Evolutionary conservation across 2,888 invertebrate genomes (phyloP), one percentile per base, ranked within the genome.

Genomic region (Hydrotaea cyrtoneurina): DNA sequence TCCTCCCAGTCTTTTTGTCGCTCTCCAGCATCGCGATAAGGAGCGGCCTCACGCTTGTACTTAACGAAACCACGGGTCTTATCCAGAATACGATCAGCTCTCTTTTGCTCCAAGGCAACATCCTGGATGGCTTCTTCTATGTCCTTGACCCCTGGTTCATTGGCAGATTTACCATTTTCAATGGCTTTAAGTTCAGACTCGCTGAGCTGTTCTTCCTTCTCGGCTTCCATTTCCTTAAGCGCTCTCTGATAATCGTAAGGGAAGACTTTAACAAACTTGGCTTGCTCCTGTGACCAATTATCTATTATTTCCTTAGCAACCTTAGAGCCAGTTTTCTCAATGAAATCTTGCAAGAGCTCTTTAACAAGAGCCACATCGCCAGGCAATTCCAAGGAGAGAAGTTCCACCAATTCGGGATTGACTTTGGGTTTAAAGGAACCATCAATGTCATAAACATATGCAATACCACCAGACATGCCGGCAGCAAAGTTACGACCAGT

Each of bases 401-500:
- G 93, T 89, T 98, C 98, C n/a, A 99, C 98, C 94, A 96, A 97
- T 92, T 98, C 98, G n/a, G 94, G 94, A 93, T 99, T 99, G 89
- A 99, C 99, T 91, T 97, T 97, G 87, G 96, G 94, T 80, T 94
- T 94, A 93, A 97, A 97, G 8, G 96, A 96, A 2, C 96, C 96
- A 91, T 97, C 97, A 75, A 96, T 94, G 90, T 99, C 98, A 91
- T 97, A 96, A 15, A 99, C 97, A 91, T 97, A 99, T 0, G 99
- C 99, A 87, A 99, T 96, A 82, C 98, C 98, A 84, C 95, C 95
- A 80, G 98, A 98, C 99, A 99, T 99, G 88, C 99, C 99, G 66
- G 99, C 99, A 10, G 98, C 99, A 93, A 99, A 99, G 93, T 99
- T 99, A 86, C 99, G 94, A 0, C 99, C 99, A 8, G 99, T 99